Conservation (phyloP, 1,140 invertebrate species). For the Euwallacea similis region DNA sequence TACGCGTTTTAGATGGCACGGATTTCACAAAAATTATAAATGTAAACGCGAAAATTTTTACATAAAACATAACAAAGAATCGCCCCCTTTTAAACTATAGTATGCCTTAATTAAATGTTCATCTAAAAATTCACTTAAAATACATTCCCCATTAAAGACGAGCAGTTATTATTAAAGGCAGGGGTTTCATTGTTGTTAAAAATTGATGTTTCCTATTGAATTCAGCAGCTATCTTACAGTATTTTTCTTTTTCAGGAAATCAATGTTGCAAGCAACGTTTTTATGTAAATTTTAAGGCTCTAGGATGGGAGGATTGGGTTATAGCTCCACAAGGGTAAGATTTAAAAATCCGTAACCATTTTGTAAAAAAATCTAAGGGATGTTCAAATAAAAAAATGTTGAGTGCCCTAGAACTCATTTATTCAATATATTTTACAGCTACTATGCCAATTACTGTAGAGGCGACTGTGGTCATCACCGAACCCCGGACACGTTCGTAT, state of each 20-base stretch:
- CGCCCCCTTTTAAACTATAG: no score
- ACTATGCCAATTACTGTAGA: constrained; percentile 93
- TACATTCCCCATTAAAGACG: neutral
- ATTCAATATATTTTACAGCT: constrained; percentile 27
- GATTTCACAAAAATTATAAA: no score
- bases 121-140: neutral
- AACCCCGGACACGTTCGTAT: constrained; percentile 81
- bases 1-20: no score
- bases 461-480: constrained; percentile 80
- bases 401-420: neutral
- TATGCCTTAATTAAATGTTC: no score
- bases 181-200: neutral
- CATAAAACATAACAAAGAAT: no score
- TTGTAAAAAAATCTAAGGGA: neutral
- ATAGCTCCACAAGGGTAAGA: constrained; percentile 79
- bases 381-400: constrained; percentile 1
- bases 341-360: neutral
- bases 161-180: no score
- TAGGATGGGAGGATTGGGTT: constrained; percentile 96
- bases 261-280: constrained; percentile 88
- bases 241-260: constrained; percentile 56
- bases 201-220: neutral
- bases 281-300: constrained; percentile 85
- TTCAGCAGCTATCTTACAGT: neutral
- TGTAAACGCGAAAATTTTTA: no score